A percentile compares a stretch with the other conserved stretches of the same genome.
Conservation (phyloP, 2,113 vertebrate species). For the Oreochromis tanganicae region DNA sequence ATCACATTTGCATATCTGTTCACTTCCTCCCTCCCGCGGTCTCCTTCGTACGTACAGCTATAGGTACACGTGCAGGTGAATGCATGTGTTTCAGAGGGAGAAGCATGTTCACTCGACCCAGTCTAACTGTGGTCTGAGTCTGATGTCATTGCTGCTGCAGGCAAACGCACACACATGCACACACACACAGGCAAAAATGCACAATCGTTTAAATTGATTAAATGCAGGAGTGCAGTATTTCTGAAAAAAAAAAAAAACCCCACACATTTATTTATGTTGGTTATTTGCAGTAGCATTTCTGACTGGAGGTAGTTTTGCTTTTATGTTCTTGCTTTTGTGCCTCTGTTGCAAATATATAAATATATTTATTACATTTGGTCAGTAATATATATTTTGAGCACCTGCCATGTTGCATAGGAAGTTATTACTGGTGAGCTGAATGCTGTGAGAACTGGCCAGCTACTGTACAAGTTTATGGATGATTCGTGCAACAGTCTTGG, state of each 20-base stretch:
- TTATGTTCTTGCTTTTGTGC: not conserved
- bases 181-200: not conserved
- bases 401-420: not conserved
- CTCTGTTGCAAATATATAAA: not conserved
- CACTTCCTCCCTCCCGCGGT: not conserved
- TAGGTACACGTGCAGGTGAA: not conserved
- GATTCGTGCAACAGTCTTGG: conserved; percentile 38
- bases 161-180: not conserved
- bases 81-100: not conserved
- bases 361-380: not conserved
- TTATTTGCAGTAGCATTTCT: not conserved
- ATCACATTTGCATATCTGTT: not conserved
- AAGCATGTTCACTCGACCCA: not conserved
- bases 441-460: not conserved
- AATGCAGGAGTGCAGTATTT: not conserved
- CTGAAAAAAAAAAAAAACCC: not conserved
- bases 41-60: not conserved
- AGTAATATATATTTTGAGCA: not conserved
- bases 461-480: conserved; percentile 11
- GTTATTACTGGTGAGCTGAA: not conserved
- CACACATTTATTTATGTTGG: not conserved
- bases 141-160: conserved; percentile 12
- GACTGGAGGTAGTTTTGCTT: not conserved
- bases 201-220: not conserved
- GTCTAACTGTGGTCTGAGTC: not conserved